Percentiles rank a stretch among this genome's conserved stretches.
phyloP scores from a whole-genome alignment of 2,797 vertebrate genomes.

The Halcyon chelicuti region DNA sequence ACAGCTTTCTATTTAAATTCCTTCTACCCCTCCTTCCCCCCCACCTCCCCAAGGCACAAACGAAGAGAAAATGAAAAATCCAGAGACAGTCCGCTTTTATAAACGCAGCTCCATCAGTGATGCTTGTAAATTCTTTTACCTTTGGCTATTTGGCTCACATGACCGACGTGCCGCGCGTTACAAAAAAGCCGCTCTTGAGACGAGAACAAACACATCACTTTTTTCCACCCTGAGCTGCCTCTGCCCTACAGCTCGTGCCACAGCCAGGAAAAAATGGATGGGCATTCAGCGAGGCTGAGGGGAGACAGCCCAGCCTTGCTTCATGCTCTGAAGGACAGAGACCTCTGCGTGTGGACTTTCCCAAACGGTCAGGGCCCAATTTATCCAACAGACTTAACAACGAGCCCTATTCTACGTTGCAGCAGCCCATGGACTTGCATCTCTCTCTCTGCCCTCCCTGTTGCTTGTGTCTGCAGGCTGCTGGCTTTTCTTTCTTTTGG shows the following conservation, averaged over 20 bases:
- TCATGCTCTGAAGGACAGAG: neutral
- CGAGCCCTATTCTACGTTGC: neutral
- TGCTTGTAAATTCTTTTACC: slow-evolving; percentile 46
- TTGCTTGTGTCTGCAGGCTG: neutral
- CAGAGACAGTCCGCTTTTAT: neutral
- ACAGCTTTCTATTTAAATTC: neutral
- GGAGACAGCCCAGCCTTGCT: neutral
- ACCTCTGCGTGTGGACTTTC: neutral
- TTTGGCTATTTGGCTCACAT: slow-evolving; percentile 43
- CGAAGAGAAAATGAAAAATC: slow-evolving; percentile 42
- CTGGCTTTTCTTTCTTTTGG: neutral
- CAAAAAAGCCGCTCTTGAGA: neutral
- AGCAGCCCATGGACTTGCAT: neutral
- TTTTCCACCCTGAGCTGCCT: neutral
- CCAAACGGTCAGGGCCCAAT: neutral
- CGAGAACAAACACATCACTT: neutral
- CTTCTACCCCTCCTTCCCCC: neutral
- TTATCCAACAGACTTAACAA: neutral
- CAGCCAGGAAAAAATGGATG: neutral
- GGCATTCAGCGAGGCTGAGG: neutral
- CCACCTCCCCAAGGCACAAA: neutral
- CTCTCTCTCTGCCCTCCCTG: accelerated
- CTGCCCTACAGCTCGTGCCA: neutral
- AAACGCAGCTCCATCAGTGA: neutral
- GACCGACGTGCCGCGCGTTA: neutral